Evolutionary conservation across 1,140 invertebrate species (phyloP).

Genomic region (Brachionus calyciflorus): DNA sequence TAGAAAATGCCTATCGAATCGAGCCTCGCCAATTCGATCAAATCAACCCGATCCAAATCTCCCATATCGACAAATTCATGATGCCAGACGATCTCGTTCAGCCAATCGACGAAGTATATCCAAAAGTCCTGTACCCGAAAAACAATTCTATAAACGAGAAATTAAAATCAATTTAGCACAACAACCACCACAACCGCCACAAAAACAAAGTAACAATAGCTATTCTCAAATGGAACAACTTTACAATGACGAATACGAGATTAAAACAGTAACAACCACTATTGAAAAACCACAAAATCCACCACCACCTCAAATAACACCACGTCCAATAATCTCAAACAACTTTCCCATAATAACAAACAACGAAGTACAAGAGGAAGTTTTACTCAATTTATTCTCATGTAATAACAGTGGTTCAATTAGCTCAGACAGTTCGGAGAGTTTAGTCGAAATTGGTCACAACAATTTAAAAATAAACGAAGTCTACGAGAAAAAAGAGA

Average conservation of each 20-base stretch:
- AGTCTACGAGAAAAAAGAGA: background rate
- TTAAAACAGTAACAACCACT: constrained; percentile 14
- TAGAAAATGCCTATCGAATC: constrained; percentile 27
- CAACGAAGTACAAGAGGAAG: constrained; percentile 37
- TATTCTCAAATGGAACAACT: background rate
- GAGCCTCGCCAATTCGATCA: constrained; percentile 5
- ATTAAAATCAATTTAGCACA: constrained; percentile 37
- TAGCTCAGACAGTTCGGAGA: constrained; percentile 38
- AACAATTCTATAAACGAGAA: constrained; percentile 37
- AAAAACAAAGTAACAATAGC: background rate
- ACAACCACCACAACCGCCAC: background rate
- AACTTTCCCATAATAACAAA: background rate
- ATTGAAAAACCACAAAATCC: background rate
- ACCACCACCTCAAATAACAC: background rate
- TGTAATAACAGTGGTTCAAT: constrained; percentile 38
- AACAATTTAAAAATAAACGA: constrained; percentile 42
- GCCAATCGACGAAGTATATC: background rate
- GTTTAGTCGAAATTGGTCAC: background rate
- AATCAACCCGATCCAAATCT: background rate
- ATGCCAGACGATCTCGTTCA: constrained; percentile 6
- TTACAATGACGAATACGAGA: background rate
- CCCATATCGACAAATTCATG: background rate
- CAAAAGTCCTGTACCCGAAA: constrained; percentile 28
- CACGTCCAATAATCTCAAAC: background rate
- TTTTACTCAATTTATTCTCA: constrained; percentile 33